Percentiles rank a stretch among this genome's conserved stretches.
Conservation (phyloP, 2,113 vertebrate genomes). For the Nothoprocta pentlandii region DNA sequence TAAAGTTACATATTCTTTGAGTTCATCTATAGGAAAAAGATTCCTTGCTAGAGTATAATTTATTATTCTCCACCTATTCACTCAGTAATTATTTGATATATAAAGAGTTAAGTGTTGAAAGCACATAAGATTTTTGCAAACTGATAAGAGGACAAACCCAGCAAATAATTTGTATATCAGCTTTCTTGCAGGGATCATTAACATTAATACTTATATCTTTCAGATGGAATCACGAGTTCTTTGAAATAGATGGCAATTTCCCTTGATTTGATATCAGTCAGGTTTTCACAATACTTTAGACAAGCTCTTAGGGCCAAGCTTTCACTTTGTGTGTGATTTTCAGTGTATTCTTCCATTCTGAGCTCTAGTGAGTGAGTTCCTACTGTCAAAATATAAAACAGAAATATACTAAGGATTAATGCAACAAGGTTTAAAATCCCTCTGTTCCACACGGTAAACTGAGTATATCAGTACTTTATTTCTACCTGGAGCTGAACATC, state of each 20-base stretch:
- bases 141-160: background rate
- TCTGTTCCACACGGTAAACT: background rate
- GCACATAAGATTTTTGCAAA: background rate
- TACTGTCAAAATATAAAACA: background rate
- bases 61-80: background rate
- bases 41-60: background rate
- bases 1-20: background rate
- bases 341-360: background rate
- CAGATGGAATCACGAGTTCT: background rate
- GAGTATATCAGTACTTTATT: background rate
- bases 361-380: background rate
- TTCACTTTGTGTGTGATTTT: background rate
- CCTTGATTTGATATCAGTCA: background rate
- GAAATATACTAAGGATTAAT: background rate
- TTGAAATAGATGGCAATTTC: background rate
- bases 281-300: background rate
- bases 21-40: background rate
- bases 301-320: background rate
- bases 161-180: background rate
- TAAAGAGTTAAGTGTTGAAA: background rate
- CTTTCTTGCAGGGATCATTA: background rate
- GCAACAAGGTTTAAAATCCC: background rate
- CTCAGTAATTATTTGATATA: fast-evolving
- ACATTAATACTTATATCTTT: background rate
- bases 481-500: background rate